Percentiles rank a stretch among this genome's conserved stretches.
These are phyloP conservation scores for Stegophylla sp. DNA, from an alignment of 2,888 invertebrate species.

Conservation along the genomic window DNA sequence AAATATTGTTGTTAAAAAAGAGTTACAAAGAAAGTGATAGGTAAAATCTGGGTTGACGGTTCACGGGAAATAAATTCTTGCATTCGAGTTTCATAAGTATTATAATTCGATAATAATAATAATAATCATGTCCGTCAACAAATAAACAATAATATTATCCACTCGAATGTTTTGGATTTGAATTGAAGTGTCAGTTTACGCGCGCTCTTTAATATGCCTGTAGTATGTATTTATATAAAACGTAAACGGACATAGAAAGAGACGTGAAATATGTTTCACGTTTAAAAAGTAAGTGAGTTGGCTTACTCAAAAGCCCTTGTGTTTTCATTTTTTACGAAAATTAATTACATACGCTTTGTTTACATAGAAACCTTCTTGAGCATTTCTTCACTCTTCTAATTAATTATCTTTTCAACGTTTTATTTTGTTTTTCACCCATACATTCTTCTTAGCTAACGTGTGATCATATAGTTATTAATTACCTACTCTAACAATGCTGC, in stretches of 20 bases:
- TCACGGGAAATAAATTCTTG: no score
- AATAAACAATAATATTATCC: no score
- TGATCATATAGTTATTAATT: neutral
- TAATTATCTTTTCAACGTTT: constrained; percentile 5
- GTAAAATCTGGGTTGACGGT: no score
- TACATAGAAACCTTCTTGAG: constrained; percentile 50
- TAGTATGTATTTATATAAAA: neutral
- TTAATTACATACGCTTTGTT: constrained; percentile 35
- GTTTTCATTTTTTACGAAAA: constrained; percentile 8
- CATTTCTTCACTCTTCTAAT: constrained; percentile 13
- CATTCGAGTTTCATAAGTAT: no score
- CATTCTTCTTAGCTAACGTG: neutral
- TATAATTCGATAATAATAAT: no score
- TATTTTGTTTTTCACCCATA: neutral
- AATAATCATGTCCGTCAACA: no score
- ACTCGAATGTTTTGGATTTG: neutral
- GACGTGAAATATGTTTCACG: neutral
- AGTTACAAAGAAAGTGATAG: no score
- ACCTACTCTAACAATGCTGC: constrained; percentile 13
- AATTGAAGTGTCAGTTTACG: neutral
- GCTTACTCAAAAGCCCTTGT: constrained; percentile 23
- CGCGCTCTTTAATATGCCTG: neutral
- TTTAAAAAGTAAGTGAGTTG: constrained; percentile 47
- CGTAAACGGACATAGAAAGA: constrained; percentile 3
- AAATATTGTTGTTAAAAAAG: no score